Evolutionary conservation across 64 coral and sea anemone genomes (phyloP).

Genomic region (Montipora sp.): DNA sequence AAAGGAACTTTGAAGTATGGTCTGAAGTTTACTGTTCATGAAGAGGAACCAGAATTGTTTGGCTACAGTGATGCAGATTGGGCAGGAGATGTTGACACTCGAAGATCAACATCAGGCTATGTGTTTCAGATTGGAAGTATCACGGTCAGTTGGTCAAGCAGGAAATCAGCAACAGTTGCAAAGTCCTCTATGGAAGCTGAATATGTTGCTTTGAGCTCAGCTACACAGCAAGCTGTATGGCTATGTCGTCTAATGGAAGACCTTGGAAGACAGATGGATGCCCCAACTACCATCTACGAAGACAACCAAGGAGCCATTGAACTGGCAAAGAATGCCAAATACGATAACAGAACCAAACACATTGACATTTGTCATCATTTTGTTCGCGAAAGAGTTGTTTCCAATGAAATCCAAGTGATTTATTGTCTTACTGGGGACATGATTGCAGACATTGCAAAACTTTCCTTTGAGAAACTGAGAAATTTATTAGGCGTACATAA

Average conservation of each 20-base stretch:
- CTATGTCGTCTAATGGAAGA: not conserved
- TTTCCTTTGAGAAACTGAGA: not conserved
- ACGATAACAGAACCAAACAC: conserved; percentile 7
- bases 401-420: conserved; percentile 3
- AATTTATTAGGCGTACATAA: not conserved
- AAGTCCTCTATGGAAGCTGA: conserved; percentile 54
- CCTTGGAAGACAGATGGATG: not conserved
- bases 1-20: conserved; percentile 67
- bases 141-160: conserved; percentile 54
- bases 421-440: conserved; percentile 11
- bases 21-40: not conserved
- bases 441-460: conserved; percentile 41
- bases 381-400: not conserved
- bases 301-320: not conserved
- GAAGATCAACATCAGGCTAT: conserved; percentile 27
- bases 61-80: conserved; percentile 59
- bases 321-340: conserved; percentile 29
- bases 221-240: not conserved
- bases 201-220: not conserved
- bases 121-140: conserved; percentile 35
- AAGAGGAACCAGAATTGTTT: conserved; percentile 21
- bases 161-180: conserved; percentile 19
- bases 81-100: conserved; percentile 56
- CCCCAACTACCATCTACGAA: not conserved
- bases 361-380: conserved; percentile 11